Evolutionary conservation across 2,888 invertebrate genomes (phyloP), one percentile per base, ranked within the genome.

Genomic region (Galerucella calmariensis): DNA sequence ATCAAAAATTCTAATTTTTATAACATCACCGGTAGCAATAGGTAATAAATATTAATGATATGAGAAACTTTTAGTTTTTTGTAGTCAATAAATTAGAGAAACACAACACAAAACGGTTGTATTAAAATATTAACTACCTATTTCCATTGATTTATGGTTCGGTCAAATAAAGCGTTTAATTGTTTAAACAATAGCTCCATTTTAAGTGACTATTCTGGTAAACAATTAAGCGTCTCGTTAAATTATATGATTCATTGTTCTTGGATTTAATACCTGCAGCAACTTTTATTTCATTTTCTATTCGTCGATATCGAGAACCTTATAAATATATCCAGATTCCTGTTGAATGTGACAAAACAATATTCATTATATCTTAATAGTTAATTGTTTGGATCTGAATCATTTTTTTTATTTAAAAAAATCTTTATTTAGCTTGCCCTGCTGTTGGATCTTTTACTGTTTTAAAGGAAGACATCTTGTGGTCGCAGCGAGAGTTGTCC

Each of bases 161-260:
- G 51, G 20, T 53, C 46, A 72, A 63, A 66, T 66, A 66, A 59
- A 66, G 46, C 66, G 71, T 72, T 72, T 72, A 72, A 72, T 66
- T 58, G 66, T 58, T 66, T 59, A 72, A 72, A 67, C 72, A 72
- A 72, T 72, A 51, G 72, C 59, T 67, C 66, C 72, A 72, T 66
- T 72, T 66, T 59, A 35, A 56, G 41, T 67, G 59, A 56, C 72
- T 58, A 66, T 66, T 72, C 58, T 67, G 24, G 46, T 20, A 59
- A 72, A 72, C 72, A 66, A 72, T 72, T 72, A 72, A 66, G 46
- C 48, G 58, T 67, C 66, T 66, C 72, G 72, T 72, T 72, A 72
- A 72, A 53, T 59, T 74, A 70, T 74, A 74, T 71, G 51, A 59
- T 46, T 61, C 56, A 74, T 74, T 74, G 74, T 74, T 74, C 70